Base-by-base conservation (phyloP, 2,797 vertebrate genomes). In the Peromyscus eremicus region DNA sequence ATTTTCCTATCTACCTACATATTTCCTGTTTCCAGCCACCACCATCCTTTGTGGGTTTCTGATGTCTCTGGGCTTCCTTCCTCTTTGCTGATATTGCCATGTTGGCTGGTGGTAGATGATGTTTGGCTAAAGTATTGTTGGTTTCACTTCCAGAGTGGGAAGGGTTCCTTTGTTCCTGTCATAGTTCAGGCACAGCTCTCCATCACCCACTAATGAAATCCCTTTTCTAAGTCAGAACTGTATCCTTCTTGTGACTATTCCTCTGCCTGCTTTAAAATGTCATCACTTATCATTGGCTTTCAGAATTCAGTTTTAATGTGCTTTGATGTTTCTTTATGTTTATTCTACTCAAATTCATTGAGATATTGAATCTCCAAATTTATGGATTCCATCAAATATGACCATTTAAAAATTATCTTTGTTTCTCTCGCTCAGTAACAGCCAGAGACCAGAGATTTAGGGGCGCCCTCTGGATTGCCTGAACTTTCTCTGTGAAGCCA, bases 81-180 rank as follows among this genome's bases (percentile, higher is more conserved):
- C 89, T 71, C 29, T 62, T 95, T 83, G 62, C 93, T 96, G n/a
- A 70, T n/a, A 86, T 90, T 62, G 57, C 81, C 55, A 46, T 77
- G 57, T 94, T 86, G 57, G 27, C 79, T 91, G 49, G 52, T 66
- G 70, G 62, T 43, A 49, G n/a, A 46, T 85, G 92, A 75, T 49
- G 12, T 94, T 94, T 96, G 76, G 89, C 66, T 85, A 43, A 94
- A 93, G 76, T 92, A 89, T 60, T 23, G 76, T 62, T 90, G 86
- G 49, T 88, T 95, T 96, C 21, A n/a, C 81, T 89, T 95, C 95
- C 55, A 79, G 46, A 77, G 79, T 57, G 66, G 70, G 75, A 88
- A 80, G 21, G 37, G n/a, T 91, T 93, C 37, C 80, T 86, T 86
- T 62, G 14, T 71, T 70, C 29, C 77, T 83, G 90, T 37, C n/a